These are phyloP conservation scores for Drosophila melanosoma DNA, from an alignment of 2,888 invertebrate species.

Conservation along the genomic window DNA sequence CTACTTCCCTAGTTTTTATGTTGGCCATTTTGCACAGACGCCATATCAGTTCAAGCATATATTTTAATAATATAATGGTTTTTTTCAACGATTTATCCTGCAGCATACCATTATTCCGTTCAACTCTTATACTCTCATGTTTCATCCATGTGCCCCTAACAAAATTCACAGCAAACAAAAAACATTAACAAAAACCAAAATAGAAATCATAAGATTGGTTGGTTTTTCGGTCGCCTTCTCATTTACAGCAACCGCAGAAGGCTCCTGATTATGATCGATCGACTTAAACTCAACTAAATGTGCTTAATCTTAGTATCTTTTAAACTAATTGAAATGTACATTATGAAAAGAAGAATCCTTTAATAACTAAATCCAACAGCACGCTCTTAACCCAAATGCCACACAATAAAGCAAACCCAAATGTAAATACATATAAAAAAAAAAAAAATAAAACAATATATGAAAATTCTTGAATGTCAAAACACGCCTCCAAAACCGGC, in stretches of 20 bases:
- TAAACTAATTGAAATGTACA: slow-evolving; percentile 49
- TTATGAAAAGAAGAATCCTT: slow-evolving; percentile 39
- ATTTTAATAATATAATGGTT: slow-evolving; percentile 7
- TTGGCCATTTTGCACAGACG: slow-evolving; percentile 48
- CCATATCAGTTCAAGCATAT: slow-evolving; percentile 22
- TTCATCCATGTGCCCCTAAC: slow-evolving; percentile 54
- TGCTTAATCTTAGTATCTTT: slow-evolving; percentile 29
- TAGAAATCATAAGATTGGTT: slow-evolving; percentile 81
- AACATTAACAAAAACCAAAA: slow-evolving; percentile 26
- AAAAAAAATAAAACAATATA: neutral
- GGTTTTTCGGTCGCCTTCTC: slow-evolving; percentile 91
- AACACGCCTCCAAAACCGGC: slow-evolving; percentile 39
- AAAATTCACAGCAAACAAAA: slow-evolving; percentile 28
- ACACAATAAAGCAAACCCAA: slow-evolving; percentile 41
- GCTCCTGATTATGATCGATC: slow-evolving; percentile 86
- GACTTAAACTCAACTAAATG: slow-evolving; percentile 26
- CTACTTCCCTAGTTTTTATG: slow-evolving; percentile 29
- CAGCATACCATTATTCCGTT: slow-evolving; percentile 52
- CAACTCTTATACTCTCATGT: slow-evolving; percentile 52
- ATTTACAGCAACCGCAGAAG: slow-evolving; percentile 93
- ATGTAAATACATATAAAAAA: slow-evolving; percentile 42
- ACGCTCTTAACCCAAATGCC: slow-evolving; percentile 62
- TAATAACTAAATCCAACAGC: slow-evolving; percentile 48
- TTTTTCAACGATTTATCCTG: slow-evolving; percentile 34
- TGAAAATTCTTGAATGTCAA: slow-evolving; percentile 52